Conservation (phyloP, 2,888 invertebrate species). For the Balanococcus diminutus region DNA sequence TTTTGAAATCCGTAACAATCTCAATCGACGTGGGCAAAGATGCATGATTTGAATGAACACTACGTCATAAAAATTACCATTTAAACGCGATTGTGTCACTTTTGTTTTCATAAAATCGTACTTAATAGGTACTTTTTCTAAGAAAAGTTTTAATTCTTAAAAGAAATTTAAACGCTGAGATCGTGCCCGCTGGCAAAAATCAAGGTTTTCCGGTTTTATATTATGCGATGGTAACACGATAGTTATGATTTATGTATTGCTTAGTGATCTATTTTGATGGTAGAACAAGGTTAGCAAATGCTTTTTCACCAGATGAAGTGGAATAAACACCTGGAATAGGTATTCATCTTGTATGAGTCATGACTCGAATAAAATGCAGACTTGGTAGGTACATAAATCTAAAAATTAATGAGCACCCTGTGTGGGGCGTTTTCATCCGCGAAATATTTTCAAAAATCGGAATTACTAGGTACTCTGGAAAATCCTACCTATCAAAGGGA, state of each 20-base stretch:
- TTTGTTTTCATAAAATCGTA: not conserved
- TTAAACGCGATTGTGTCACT: not conserved
- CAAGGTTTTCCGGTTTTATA: constrained; percentile 8
- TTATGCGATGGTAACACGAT: not conserved
- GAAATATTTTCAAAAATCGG: not conserved
- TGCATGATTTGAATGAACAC: not conserved
- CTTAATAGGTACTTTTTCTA: not conserved
- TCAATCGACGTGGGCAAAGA: not conserved
- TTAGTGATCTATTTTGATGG: not conserved
- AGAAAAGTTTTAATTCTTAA: not conserved
- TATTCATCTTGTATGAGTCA: no score
- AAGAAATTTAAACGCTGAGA: not conserved
- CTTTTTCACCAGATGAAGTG: not conserved
- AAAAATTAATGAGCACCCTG: not conserved
- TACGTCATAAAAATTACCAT: not conserved
- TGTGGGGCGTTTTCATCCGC: not conserved
- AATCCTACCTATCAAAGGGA: no score
- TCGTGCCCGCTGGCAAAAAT: not conserved
- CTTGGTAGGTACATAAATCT: not conserved
- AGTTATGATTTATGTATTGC: not conserved
- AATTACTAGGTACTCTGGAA: no score
- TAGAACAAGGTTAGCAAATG: not conserved
- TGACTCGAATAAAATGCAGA: not conserved
- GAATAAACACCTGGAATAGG: not conserved
- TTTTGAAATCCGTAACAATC: not conserved